Evolutionary conservation across 1,140 invertebrate genomes (phyloP).

Genomic region (Aphelenchoides fujianensis): DNA sequence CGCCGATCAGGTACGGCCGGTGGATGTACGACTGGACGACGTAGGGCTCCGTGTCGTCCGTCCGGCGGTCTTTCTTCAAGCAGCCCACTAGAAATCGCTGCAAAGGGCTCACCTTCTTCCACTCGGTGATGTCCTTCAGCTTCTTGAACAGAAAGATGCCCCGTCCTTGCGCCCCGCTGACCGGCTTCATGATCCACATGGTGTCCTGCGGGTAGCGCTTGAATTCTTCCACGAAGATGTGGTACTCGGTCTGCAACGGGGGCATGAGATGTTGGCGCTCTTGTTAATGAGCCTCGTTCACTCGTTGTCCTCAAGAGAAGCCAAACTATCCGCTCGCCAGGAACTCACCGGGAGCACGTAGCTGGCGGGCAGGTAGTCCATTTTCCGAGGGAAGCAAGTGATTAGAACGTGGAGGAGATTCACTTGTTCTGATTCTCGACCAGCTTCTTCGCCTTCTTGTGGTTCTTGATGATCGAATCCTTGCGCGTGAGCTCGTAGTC

Average conservation of each 20-base stretch:
- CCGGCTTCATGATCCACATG: conserved; percentile 66
- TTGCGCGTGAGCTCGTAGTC: conserved; percentile 67
- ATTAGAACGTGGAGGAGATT: conserved; percentile 27
- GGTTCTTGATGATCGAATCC: conserved; percentile 66
- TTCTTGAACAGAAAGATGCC: conserved; percentile 66
- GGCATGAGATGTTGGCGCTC: background rate
- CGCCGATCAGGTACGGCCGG: conserved; percentile 66
- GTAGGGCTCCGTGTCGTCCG: conserved; percentile 50
- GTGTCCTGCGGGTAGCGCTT: conserved; percentile 64
- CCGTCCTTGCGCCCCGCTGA: conserved; percentile 65
- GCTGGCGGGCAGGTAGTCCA: conserved; percentile 65
- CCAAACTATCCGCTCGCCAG: too few species aligned
- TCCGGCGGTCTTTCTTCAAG: conserved; percentile 45
- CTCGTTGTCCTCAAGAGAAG: too few species aligned
- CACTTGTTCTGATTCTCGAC: conserved; percentile 56
- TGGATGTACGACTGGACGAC: conserved; percentile 52
- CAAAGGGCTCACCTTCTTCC: conserved; percentile 67
- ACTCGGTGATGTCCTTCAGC: conserved; percentile 66
- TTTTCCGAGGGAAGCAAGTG: conserved; percentile 41
- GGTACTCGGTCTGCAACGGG: conserved; percentile 64
- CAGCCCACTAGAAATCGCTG: background rate
- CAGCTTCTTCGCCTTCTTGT: conserved; percentile 63
- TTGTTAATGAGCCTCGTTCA: too few species aligned
- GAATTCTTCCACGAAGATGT: conserved; percentile 67
- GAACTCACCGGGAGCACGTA: conserved; percentile 66